Base-by-base conservation (phyloP, 2,797 vertebrate species). In the Fistularia commersonii region DNA sequence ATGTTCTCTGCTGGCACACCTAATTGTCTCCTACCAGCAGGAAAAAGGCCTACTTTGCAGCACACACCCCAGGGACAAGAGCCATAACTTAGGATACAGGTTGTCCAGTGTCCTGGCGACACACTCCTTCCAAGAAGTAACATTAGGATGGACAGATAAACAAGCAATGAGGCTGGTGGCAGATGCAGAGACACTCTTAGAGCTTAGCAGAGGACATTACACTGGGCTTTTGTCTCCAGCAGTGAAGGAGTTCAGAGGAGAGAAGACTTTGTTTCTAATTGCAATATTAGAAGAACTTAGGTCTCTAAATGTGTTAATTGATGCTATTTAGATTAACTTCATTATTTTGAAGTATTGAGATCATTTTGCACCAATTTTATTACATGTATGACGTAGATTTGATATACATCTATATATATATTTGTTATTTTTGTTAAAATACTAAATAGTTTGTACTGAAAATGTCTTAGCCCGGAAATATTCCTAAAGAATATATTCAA, bases 121-220 rank as follows among this genome's bases (percentile, higher is more conserved):
- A 11, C 74, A 79, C 44, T 76, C 77, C 38, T 57, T 52, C 33
- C 79, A 66, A 44, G 72, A 66, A 40, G 64, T 89, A 61, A 86
- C 76, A 7, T 38, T 14, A 40, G 77, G 72, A 72, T 92, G 90
- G 88, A 70, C 48, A 10, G 82, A 93, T 73, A 91, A 88, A 82
- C 70, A 88, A 33, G 76, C 92, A 13, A 77, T 88, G 60, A 85
- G 51, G 8, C 91, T 93, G 76, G 81, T 82, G 44, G 86, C 82
- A 76, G 94, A 96, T 61, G 53, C 88, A 35, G 87, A 90, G 74
- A 91, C 89, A 1, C 71, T 95, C 79, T 57, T 92, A 68, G 91
- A 88, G 56, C 84, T 97, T 11, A 74, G 90, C 6, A 68, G 54
- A 51, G 85, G 79, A 40, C 65, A 58, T 48, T 78, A 90, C 80